Conservation (phyloP, 2,888 invertebrate species). For the Amiota minor region DNA sequence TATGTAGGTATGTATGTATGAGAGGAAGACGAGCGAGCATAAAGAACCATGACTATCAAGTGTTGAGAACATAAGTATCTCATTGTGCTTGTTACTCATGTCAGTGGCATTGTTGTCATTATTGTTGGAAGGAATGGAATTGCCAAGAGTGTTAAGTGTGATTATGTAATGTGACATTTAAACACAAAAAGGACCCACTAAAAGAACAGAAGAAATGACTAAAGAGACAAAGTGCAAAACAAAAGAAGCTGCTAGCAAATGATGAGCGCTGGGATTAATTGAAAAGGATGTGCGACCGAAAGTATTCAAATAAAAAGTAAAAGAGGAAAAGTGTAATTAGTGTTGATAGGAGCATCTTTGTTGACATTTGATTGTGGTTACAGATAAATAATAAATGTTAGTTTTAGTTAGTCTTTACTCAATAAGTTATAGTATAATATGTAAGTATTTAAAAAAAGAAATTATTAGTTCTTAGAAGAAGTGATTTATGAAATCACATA, state of each 20-base stretch:
- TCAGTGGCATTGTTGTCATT: too few relatives aligned
- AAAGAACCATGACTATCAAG: slow-evolving; percentile 18
- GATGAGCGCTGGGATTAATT: slow-evolving; percentile 14
- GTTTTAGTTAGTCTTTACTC: slow-evolving; percentile 1
- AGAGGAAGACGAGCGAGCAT: not conserved
- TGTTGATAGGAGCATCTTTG: slow-evolving; percentile 54
- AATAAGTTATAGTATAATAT: not conserved
- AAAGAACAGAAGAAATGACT: not conserved
- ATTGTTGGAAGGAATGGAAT: too few relatives aligned
- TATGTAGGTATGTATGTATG: too few relatives aligned
- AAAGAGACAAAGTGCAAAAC: not conserved
- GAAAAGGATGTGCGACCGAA: not conserved
- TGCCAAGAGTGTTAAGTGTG: slow-evolving; percentile 54
- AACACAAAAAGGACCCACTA: slow-evolving; percentile 47
- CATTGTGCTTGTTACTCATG: too few relatives aligned
- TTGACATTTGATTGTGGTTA: slow-evolving; percentile 45
- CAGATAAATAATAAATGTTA: slow-evolving; percentile 16
- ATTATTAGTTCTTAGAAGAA: not conserved
- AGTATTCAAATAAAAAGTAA: not conserved
- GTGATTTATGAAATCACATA: not conserved
- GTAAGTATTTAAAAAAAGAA: not conserved
- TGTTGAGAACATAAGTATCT: not conserved
- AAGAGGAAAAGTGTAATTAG: not conserved
- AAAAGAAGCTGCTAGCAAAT: not conserved
- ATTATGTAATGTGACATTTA: slow-evolving; percentile 65